Base-by-base conservation (phyloP, 2,888 invertebrate genomes). In the Cordylochernes scorpioides region DNA sequence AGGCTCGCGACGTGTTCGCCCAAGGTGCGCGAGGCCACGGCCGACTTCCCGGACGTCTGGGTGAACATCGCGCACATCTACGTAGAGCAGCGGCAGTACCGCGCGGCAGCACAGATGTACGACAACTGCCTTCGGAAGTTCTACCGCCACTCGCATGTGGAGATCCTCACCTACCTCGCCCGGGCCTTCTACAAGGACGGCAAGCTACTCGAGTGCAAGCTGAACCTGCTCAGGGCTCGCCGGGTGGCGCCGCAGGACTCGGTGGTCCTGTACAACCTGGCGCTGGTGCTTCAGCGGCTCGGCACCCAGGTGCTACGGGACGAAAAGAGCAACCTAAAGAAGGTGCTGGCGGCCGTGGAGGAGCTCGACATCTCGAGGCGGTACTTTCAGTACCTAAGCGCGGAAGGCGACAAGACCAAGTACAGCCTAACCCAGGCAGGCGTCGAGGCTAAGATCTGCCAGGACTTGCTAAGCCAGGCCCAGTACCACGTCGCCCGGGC, bases 41-140 rank as follows among this genome's bases (percentile, higher is more conserved):
- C 94, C 0, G 94, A 99, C 48, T 94, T 97, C 53, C 75, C 78
- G 42, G 97, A 99, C 50, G 97, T 99, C 0, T 99, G 97, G 97
- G 62, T 99, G 43, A 99, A 99, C 51, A 97, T 99, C 43, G 97
- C 97, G 0, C 94, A 99, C 49, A 75, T 99, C 32, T 94, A 97
- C 49, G 91, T 94, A 3, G 94, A 97, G 46, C 91, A 94, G 58
- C 78, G 75, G 46, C 91, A 94, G 51, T 84, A 71, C 51, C 84
- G 94, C 35, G 80, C 86, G 47, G 94, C 97, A 19, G 80, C 97
- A 46, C 94, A 94, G 58, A 97, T 97, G 94, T 99, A 99, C 56
- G 88, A 94, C 58, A 97, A 94, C 57, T 91, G 91, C 53, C 64
- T 94, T 54, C 71, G 82, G 47, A 94, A 94, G 54, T 99, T 97